Conservation (phyloP, 2,113 vertebrate genomes). For the Hoplias malabaricus region DNA sequence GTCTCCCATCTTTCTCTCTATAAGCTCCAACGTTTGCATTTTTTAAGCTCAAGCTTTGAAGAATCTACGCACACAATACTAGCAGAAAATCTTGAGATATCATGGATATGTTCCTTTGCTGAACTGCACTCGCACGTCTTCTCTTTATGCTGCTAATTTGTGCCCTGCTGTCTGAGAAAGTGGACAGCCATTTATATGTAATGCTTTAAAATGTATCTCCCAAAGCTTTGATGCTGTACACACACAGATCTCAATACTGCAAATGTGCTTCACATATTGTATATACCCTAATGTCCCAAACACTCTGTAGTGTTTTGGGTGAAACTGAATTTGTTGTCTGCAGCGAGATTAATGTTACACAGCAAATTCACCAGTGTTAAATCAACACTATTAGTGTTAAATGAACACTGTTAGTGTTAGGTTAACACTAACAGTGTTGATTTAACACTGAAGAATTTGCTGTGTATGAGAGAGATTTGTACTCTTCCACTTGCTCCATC, state of each 20-base stretch:
- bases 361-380: too few relatives aligned
- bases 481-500: background rate
- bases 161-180: slow-evolving; percentile 10
- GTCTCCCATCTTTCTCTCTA: background rate
- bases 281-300: background rate
- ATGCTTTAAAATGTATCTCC: background rate
- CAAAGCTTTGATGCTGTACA: background rate
- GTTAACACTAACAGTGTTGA: too few relatives aligned
- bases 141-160: background rate
- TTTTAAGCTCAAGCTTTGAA: background rate
- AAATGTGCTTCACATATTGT: slow-evolving; percentile 2
- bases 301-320: too few relatives aligned
- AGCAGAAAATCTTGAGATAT: background rate
- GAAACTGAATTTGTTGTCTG: too few relatives aligned
- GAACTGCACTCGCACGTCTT: background rate
- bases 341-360: too few relatives aligned
- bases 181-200: slow-evolving; percentile 13
- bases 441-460: too few relatives aligned
- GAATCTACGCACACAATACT: background rate
- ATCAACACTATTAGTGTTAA: too few relatives aligned
- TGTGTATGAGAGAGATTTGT: background rate
- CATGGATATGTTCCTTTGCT: background rate
- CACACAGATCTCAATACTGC: background rate
- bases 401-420: too few relatives aligned
- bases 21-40: background rate